Evolutionary conservation across 2,888 invertebrate genomes (phyloP).

Genomic region (Sarcophaga rosellei): DNA sequence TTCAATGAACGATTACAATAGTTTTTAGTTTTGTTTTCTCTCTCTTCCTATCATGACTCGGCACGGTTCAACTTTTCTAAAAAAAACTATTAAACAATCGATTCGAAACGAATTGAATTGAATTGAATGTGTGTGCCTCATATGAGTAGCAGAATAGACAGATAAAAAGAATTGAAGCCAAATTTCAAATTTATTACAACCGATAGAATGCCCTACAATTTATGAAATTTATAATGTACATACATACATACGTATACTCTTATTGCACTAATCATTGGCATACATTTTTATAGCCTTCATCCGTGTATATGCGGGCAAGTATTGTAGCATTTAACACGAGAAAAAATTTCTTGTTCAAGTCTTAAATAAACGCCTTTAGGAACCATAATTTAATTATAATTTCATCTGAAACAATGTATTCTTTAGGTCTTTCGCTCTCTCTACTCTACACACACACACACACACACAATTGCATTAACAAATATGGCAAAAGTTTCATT

Average conservation of each 20-base stretch:
- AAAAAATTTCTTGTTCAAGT: too few species aligned
- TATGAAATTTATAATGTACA: background rate
- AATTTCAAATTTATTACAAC: background rate
- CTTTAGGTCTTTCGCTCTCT: too few species aligned
- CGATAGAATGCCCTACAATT: background rate
- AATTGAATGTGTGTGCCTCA: background rate
- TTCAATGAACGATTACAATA: slow-evolving; percentile 53
- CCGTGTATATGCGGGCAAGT: too few species aligned
- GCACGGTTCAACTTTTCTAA: background rate
- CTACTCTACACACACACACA: too few species aligned
- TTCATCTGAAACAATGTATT: too few species aligned
- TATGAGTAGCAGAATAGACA: background rate
- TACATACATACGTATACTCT: background rate
- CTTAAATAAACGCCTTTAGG: too few species aligned
- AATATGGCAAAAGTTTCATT: too few species aligned
- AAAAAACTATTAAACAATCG: slow-evolving; percentile 23
- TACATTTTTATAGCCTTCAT: too few species aligned
- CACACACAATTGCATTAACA: too few species aligned
- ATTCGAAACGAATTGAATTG: background rate
- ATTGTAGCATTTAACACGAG: too few species aligned
- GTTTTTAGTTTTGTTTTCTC: background rate
- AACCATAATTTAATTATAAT: too few species aligned
- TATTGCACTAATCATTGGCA: background rate
- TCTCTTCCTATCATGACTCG: background rate
- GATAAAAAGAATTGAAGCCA: background rate